Evolutionary conservation across 2,888 invertebrate species (phyloP).

Genomic region (Tenthredo distinguenda): DNA sequence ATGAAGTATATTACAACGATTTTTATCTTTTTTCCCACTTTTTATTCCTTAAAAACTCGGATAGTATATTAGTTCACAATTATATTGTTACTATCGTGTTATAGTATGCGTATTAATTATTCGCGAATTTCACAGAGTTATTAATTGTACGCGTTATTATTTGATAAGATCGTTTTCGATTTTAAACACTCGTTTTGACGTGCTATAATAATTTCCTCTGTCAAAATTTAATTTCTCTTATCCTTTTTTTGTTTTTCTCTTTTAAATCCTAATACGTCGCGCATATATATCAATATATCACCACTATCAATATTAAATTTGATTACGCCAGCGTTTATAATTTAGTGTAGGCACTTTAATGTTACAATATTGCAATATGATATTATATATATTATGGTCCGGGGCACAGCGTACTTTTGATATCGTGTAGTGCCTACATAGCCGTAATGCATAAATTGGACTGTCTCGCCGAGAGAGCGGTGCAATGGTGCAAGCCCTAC

Average conservation of each 20-base stretch:
- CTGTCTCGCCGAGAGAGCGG: conserved; percentile 76
- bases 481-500: conserved; percentile 77
- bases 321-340: conserved; percentile 56
- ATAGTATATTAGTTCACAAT: neutral
- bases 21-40: neutral
- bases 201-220: neutral
- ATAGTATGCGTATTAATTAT: neutral
- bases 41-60: neutral
- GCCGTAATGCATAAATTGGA: conserved; percentile 79
- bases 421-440: conserved; percentile 78
- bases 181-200: conserved; percentile 25
- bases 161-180: neutral
- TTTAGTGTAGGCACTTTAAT: conserved; percentile 74
- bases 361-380: conserved; percentile 67
- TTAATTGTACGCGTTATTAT: neutral
- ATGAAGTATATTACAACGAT: conserved; percentile 42
- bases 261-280: neutral
- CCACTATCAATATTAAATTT: conserved; percentile 13
- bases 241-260: neutral
- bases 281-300: conserved; percentile 16
- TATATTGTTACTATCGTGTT: neutral
- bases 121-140: neutral
- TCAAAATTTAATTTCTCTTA: neutral
- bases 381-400: conserved; percentile 51
- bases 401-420: conserved; percentile 56